Conservation (phyloP, 1,140 invertebrate genomes). For the Drosophila simulans region DNA sequence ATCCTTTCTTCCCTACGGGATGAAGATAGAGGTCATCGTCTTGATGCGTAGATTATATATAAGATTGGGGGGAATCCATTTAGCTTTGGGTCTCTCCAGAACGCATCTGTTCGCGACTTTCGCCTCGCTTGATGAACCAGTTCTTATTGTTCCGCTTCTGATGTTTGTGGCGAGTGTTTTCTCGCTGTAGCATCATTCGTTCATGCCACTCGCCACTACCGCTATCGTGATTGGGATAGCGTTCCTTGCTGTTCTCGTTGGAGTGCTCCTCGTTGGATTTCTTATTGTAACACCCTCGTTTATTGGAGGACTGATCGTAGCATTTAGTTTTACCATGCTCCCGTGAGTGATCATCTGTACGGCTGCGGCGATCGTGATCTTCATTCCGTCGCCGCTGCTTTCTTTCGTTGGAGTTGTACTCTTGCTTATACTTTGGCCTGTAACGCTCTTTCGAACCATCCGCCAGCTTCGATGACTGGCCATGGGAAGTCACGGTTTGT, state of each 20-base stretch:
- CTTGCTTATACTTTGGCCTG: conserved; percentile 35
- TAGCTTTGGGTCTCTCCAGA: conserved; percentile 45
- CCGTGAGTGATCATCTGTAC: conserved; percentile 35
- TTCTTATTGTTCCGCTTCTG: conserved; percentile 66
- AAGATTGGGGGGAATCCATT: background rate
- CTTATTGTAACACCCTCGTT: conserved; percentile 13
- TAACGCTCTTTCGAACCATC: conserved; percentile 46
- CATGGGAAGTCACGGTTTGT: conserved; percentile 1
- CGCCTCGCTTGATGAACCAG: conserved; percentile 75
- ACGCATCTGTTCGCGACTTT: conserved; percentile 65
- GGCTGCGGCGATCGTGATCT: conserved; percentile 8
- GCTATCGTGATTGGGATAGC: conserved; percentile 35
- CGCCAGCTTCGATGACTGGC: conserved; percentile 5
- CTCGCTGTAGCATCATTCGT: conserved; percentile 73
- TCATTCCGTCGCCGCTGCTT: conserved; percentile 7
- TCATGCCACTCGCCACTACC: conserved; percentile 75
- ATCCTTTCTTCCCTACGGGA: background rate
- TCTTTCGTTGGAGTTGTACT: conserved; percentile 11
- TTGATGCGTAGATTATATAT: background rate
- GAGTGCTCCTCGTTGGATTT: background rate
- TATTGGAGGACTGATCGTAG: conserved; percentile 31
- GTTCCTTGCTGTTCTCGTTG: conserved; percentile 5
- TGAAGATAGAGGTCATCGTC: background rate
- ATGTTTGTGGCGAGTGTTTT: conserved; percentile 51
- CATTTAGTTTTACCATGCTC: conserved; percentile 22